phyloP scores from a whole-genome alignment of 1,140 invertebrate species.

The Hestina assimilis region DNA sequence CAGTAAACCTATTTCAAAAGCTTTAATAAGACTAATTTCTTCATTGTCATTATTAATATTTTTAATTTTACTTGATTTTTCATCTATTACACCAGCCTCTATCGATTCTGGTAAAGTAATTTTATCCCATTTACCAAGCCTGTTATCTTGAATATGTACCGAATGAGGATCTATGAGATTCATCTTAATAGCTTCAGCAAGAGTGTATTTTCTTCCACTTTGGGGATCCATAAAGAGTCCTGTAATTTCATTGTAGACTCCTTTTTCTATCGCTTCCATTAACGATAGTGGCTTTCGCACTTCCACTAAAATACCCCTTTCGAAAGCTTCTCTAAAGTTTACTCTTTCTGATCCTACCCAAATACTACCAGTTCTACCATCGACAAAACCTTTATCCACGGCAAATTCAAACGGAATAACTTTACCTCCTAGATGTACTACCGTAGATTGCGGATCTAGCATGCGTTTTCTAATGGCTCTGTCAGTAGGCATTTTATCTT shows the following conservation, averaged over 20 bases:
- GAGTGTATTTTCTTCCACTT: constrained; percentile 85
- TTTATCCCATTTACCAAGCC: constrained; percentile 86
- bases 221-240: constrained; percentile 90
- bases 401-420: constrained; percentile 90
- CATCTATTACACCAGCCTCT: constrained; percentile 85
- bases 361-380: constrained; percentile 86
- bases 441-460: constrained; percentile 88
- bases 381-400: constrained; percentile 87
- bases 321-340: constrained; percentile 91
- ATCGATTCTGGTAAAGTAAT: constrained; percentile 88
- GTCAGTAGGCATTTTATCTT: constrained; percentile 87
- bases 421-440: constrained; percentile 86
- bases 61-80: constrained; percentile 84
- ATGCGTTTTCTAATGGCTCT: constrained; percentile 88
- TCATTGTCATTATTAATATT: constrained; percentile 83
- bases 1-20: constrained; percentile 88
- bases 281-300: constrained; percentile 89
- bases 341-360: constrained; percentile 82
- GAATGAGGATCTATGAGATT: constrained; percentile 90
- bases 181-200: constrained; percentile 85
- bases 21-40: constrained; percentile 87
- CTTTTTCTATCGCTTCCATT: constrained; percentile 90
- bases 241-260: constrained; percentile 86
- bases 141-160: constrained; percentile 90
- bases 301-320: constrained; percentile 89